Evolutionary conservation across 2,888 invertebrate species (phyloP).

Genomic region (Thumatha senex): DNA sequence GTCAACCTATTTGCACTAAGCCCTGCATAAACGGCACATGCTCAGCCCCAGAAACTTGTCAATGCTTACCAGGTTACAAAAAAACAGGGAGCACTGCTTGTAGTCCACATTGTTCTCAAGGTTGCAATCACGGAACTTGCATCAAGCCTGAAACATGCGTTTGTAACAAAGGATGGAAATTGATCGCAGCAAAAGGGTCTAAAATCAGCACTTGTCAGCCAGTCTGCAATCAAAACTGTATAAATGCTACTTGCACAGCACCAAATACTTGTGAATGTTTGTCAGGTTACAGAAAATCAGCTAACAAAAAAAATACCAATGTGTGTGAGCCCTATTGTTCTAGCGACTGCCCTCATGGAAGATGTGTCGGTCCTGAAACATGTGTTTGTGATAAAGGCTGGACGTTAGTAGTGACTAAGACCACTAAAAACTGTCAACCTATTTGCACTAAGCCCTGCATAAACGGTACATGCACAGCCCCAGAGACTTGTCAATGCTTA

Average conservation of each 20-base stretch:
- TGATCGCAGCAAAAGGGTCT: neutral
- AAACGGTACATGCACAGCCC: constrained; percentile 4
- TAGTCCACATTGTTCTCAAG: constrained; percentile 14
- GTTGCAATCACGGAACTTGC: constrained; percentile 45
- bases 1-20: constrained; percentile 9
- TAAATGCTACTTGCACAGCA: constrained; percentile 9
- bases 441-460: constrained; percentile 3
- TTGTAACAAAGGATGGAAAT: constrained; percentile 43
- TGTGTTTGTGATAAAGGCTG: constrained; percentile 32
- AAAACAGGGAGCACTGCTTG: constrained; percentile 1
- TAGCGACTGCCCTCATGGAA: constrained; percentile 29
- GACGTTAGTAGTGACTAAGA: constrained; percentile 2
- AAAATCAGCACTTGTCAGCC: constrained; percentile 3
- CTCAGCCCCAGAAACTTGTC: constrained; percentile 15
- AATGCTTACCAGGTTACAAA: constrained; percentile 2
- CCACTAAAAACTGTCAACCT: neutral
- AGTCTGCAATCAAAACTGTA: constrained; percentile 11
- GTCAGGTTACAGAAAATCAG: constrained; percentile 26
- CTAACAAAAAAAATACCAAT: neutral
- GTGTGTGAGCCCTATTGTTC: constrained; percentile 33
- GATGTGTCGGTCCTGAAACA: constrained; percentile 30
- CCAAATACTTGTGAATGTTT: constrained; percentile 7
- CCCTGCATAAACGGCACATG: constrained; percentile 3
- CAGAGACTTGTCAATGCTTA: neutral
- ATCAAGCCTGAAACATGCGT: constrained; percentile 39